phyloP scores from a whole-genome alignment of 2,797 vertebrate species.

The Erpetoichthys calabaricus region DNA sequence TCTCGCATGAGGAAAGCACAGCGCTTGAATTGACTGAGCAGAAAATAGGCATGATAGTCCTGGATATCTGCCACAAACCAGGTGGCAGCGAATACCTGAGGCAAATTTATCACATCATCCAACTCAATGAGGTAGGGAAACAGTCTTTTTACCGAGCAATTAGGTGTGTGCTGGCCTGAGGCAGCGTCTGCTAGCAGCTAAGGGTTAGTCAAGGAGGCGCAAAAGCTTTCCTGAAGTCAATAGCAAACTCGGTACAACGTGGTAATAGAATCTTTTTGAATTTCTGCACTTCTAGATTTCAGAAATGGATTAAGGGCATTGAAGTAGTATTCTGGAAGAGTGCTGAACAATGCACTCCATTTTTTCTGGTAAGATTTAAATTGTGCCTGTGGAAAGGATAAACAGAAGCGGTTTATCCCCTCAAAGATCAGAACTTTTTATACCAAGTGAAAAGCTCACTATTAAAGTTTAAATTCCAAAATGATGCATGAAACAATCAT shows the following conservation, averaged over 20 bases:
- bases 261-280: constrained; percentile 36
- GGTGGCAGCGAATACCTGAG: constrained; percentile 90
- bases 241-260: constrained; percentile 42
- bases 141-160: constrained; percentile 85
- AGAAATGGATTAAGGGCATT: too few relatives aligned
- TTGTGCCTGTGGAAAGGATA: too few relatives aligned
- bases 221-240: constrained; percentile 60
- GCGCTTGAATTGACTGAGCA: constrained; percentile 82
- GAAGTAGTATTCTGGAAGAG: too few relatives aligned
- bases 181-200: constrained; percentile 65
- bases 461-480: too few relatives aligned
- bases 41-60: constrained; percentile 93
- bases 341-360: too few relatives aligned
- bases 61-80: constrained; percentile 97
- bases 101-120: constrained; percentile 99
- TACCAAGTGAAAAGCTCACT: too few relatives aligned
- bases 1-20: constrained; percentile 49
- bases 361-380: too few relatives aligned
- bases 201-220: constrained; percentile 62
- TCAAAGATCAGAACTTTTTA: too few relatives aligned
- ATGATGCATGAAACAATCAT: too few relatives aligned
- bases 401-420: too few relatives aligned
- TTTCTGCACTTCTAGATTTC: constrained; percentile 32
- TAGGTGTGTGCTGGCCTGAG: constrained; percentile 88
- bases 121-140: constrained; percentile 98